A percentile compares a stretch with the other conserved stretches of the same genome.
Evolutionary conservation across 2,797 vertebrate genomes (phyloP).

Genomic region (Diglossa cyanea): DNA sequence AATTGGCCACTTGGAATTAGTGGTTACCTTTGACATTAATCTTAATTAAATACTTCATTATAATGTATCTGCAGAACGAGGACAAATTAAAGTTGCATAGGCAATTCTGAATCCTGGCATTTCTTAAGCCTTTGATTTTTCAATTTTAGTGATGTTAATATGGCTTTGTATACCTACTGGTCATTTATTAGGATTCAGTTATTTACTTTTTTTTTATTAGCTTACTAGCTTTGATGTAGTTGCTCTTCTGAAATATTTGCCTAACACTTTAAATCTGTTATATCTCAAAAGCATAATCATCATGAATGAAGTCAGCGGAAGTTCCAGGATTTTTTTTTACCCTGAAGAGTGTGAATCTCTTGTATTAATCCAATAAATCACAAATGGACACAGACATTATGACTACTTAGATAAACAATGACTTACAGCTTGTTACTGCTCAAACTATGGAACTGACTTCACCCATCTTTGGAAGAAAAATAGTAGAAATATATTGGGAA

Average conservation of each 20-base stretch:
- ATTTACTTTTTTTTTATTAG: background rate
- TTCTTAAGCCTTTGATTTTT: conserved; percentile 24
- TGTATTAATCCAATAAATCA: background rate
- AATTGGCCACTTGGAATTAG: conserved; percentile 56
- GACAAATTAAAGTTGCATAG: conserved; percentile 34
- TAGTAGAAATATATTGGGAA: background rate
- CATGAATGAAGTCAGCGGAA: background rate
- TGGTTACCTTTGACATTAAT: conserved; percentile 60
- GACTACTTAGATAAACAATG: background rate
- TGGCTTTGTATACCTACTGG: background rate
- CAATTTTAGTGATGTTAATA: background rate
- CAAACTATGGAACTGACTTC: background rate
- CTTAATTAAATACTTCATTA: conserved; percentile 61
- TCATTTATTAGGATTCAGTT: background rate
- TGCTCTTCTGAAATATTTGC: background rate
- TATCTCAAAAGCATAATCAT: background rate
- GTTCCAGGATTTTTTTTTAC: background rate
- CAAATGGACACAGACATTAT: background rate
- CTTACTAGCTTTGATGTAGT: background rate
- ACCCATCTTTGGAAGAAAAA: background rate
- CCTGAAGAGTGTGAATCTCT: background rate
- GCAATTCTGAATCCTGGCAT: background rate
- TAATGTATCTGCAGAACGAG: conserved; percentile 22
- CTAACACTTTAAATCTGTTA: background rate
- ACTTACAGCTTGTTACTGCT: background rate